phyloP scores from a whole-genome alignment of 2,797 vertebrate genomes.

The Chiroxiphia lanceolata region DNA sequence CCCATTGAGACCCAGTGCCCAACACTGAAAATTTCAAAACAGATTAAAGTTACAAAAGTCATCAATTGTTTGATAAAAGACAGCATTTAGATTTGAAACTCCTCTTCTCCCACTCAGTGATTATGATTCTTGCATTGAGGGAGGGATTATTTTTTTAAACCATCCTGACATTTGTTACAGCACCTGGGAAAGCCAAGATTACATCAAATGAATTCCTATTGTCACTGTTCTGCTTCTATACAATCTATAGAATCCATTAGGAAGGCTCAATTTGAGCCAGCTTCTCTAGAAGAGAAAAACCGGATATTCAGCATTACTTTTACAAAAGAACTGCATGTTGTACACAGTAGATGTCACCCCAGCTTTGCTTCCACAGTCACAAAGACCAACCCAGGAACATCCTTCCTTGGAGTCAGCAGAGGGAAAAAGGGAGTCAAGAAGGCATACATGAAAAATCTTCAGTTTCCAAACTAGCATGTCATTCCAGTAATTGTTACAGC shows the following conservation, averaged over 20 bases:
- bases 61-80: neutral
- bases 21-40: neutral
- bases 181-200: neutral
- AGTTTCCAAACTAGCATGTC: neutral
- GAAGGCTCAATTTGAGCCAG: neutral
- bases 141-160: neutral
- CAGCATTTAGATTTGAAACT: neutral
- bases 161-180: neutral
- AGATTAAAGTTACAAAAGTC: neutral
- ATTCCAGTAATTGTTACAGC: neutral
- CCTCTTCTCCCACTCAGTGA: neutral
- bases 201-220: neutral
- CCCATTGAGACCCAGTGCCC: neutral
- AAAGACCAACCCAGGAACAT: neutral
- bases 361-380: neutral
- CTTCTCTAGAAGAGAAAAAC: neutral
- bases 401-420: neutral
- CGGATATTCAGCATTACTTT: neutral
- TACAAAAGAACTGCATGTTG: neutral
- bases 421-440: neutral
- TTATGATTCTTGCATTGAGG: neutral
- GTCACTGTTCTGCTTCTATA: neutral
- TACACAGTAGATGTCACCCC: neutral
- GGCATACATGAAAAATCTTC: neutral
- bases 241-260: neutral